Evolutionary conservation across 2,797 vertebrate genomes (phyloP).

Genomic region (Mionectes olivaceus): DNA sequence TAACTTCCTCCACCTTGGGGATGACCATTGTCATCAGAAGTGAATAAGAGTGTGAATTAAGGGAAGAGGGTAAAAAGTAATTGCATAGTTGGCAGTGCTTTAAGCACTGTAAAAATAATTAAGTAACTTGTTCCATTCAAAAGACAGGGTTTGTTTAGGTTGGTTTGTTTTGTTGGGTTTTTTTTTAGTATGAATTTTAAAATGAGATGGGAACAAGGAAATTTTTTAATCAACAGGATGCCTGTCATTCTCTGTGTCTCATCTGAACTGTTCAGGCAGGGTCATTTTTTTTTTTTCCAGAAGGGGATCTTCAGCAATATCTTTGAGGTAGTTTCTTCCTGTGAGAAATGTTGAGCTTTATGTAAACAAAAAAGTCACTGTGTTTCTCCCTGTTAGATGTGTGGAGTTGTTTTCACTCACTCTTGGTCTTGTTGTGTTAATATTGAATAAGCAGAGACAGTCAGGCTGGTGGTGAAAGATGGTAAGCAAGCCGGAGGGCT

Average conservation of each 20-base stretch:
- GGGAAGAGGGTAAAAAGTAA: neutral
- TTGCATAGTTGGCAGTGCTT: neutral
- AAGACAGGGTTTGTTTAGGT: neutral
- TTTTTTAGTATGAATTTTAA: slow-evolving; percentile 15
- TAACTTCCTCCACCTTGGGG: neutral
- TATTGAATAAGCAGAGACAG: slow-evolving; percentile 79
- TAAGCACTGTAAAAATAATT: slow-evolving; percentile 11
- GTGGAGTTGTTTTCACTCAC: slow-evolving; percentile 80
- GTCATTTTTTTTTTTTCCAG: slow-evolving; percentile 36
- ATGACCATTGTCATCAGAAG: neutral
- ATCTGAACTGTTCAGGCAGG: slow-evolving; percentile 24
- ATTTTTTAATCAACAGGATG: slow-evolving; percentile 64
- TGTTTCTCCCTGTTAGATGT: slow-evolving; percentile 70
- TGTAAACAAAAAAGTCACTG: slow-evolving; percentile 78
- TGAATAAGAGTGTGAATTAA: neutral
- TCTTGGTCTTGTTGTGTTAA: slow-evolving; percentile 73
- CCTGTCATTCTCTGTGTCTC: neutral
- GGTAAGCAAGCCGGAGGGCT: slow-evolving; percentile 82
- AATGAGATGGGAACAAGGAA: slow-evolving; percentile 44
- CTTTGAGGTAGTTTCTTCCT: slow-evolving; percentile 69
- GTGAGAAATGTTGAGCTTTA: slow-evolving; percentile 76
- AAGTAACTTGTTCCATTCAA: neutral
- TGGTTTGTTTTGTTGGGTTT: neutral
- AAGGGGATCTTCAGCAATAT: slow-evolving; percentile 13
- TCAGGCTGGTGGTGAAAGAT: slow-evolving; percentile 81